Evolutionary conservation across 2,797 vertebrate genomes (phyloP).

Genomic region (Anomalospiza imberbis): DNA sequence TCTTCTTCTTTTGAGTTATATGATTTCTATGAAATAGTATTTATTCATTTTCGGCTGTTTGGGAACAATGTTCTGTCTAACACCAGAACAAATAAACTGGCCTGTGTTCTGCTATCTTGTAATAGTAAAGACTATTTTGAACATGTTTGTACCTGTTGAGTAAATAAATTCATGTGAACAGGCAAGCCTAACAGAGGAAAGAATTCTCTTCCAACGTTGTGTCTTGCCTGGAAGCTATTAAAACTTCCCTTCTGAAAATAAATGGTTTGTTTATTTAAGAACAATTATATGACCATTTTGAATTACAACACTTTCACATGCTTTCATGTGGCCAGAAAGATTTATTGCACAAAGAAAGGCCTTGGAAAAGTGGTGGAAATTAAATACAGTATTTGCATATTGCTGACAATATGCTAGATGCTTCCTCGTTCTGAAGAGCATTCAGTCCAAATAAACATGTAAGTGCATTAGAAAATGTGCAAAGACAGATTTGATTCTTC

Average conservation of each 20-base stretch:
- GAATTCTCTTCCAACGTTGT: not conserved
- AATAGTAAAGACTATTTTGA: not conserved
- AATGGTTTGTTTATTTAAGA: not conserved
- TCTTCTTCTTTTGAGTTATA: not conserved
- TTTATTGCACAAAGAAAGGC: not conserved
- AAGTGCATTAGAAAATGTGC: not conserved
- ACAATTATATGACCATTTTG: not conserved
- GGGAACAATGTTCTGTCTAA: not conserved
- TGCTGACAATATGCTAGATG: not conserved
- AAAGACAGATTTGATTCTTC: not conserved
- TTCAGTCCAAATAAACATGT: not conserved
- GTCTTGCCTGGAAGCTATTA: not conserved
- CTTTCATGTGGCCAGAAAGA: not conserved
- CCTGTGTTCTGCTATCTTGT: not conserved
- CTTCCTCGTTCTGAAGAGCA: not conserved
- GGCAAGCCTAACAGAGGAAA: not conserved
- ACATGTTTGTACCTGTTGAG: not conserved
- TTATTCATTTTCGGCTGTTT: not conserved
- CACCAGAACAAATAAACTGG: not conserved
- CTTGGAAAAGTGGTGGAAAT: not conserved
- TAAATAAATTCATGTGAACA: not conserved
- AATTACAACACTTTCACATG: not conserved
- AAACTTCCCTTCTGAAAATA: not conserved
- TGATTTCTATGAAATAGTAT: not conserved
- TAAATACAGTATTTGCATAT: not conserved